Evolutionary conservation across 2,113 vertebrate species (phyloP).

Genomic region (Pogonocichla stellata): DNA sequence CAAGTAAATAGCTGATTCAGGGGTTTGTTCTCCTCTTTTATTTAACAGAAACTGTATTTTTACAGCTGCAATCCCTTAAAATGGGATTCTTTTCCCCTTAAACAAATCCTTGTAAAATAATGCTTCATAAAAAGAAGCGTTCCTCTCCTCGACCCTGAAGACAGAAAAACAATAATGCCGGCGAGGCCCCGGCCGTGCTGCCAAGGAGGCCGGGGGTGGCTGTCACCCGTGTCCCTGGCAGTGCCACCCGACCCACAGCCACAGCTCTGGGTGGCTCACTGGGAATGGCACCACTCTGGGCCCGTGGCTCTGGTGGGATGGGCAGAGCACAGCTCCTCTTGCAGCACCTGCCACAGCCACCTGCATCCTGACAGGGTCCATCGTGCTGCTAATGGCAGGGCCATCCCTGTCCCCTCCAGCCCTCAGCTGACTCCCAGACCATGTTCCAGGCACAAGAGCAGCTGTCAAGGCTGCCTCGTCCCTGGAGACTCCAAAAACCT

Average conservation of each 20-base stretch:
- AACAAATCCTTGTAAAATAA: conserved; percentile 74
- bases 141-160: conserved; percentile 47
- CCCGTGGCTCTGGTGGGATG: accelerated
- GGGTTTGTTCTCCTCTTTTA: conserved; percentile 47
- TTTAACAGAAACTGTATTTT: conserved; percentile 71
- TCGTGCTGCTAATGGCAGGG: neutral
- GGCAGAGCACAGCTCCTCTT: neutral
- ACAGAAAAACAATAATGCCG: neutral
- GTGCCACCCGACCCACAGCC: neutral
- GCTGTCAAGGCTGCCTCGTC: neutral
- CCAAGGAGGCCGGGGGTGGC: neutral
- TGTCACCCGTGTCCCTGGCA: neutral
- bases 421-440: neutral
- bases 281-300: accelerated
- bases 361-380: neutral
- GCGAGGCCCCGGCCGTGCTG: neutral
- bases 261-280: accelerated
- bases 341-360: neutral
- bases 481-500: neutral
- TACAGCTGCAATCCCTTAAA: conserved; percentile 78
- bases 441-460: neutral
- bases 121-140: conserved; percentile 70
- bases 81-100: conserved; percentile 68
- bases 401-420: neutral
- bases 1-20: conserved; percentile 72